Conservation (phyloP, 2,797 vertebrate genomes). For the Rhinogobio ventralis region DNA sequence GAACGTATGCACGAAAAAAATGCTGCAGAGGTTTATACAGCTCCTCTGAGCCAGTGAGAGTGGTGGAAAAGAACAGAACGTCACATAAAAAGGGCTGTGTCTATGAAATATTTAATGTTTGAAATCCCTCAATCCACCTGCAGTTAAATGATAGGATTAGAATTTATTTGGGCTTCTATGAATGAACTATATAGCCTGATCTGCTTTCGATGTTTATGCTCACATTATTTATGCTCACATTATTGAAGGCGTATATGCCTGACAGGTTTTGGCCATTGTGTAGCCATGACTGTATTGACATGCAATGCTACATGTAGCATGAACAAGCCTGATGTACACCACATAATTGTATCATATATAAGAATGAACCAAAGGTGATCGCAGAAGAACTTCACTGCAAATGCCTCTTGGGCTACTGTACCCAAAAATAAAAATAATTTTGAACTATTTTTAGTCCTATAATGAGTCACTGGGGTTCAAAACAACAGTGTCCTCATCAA, state of each 20-base stretch:
- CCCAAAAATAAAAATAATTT: background rate
- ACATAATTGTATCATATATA: background rate
- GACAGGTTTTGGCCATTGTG: background rate
- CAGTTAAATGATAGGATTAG: background rate
- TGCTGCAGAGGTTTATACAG: background rate
- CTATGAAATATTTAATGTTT: constrained; percentile 10
- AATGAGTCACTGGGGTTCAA: background rate
- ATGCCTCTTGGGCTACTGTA: background rate
- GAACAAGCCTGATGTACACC: background rate
- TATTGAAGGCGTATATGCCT: constrained; percentile 1
- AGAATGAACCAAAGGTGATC: background rate
- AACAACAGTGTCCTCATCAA: background rate
- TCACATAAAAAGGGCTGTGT: background rate
- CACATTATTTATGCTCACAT: constrained; percentile 2
- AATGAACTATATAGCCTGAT: constrained; percentile 16
- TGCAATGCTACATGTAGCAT: background rate
- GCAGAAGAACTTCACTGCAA: background rate
- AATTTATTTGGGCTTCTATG: background rate
- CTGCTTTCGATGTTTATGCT: background rate
- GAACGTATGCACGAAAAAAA: background rate
- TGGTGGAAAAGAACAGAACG: background rate
- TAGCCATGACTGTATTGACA: constrained; percentile 8
- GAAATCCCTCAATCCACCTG: constrained; percentile 24
- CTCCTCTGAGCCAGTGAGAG: constrained; percentile 13
- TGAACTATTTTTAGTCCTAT: background rate